Evolutionary conservation across 2,888 invertebrate genomes (phyloP).

Genomic region (Dexiosoma caninum): DNA sequence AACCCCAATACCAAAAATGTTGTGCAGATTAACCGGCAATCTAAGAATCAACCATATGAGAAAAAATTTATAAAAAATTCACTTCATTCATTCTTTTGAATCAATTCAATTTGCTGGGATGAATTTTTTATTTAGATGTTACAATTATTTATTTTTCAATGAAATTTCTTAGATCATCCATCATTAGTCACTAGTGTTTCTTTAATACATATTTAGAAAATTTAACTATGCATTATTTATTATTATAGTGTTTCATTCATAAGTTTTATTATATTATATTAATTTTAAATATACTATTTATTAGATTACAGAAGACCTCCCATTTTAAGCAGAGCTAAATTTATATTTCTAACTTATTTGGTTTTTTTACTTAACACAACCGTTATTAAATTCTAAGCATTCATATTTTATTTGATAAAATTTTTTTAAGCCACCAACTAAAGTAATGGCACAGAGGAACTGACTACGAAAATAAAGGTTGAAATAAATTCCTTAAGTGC

Average conservation of each 20-base stretch:
- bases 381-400: conserved; percentile 50
- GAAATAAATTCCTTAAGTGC: too few relatives aligned
- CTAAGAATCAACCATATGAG: too few relatives aligned
- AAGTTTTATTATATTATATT: background rate
- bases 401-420: background rate
- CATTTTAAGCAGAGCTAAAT: background rate
- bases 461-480: background rate
- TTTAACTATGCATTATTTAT: background rate
- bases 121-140: background rate
- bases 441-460: background rate
- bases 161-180: too few relatives aligned
- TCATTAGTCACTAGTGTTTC: background rate
- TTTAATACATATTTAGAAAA: background rate
- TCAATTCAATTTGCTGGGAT: background rate
- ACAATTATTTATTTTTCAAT: background rate
- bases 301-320: conserved; percentile 13
- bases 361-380: conserved; percentile 47
- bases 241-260: background rate
- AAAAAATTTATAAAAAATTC: too few relatives aligned
- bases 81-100: too few relatives aligned
- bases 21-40: too few relatives aligned
- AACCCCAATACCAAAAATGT: too few relatives aligned
- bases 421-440: background rate
- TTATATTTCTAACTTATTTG: background rate
- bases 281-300: background rate